Conservation (phyloP, 2,113 vertebrate species). For the Oreochromis tanganicae region DNA sequence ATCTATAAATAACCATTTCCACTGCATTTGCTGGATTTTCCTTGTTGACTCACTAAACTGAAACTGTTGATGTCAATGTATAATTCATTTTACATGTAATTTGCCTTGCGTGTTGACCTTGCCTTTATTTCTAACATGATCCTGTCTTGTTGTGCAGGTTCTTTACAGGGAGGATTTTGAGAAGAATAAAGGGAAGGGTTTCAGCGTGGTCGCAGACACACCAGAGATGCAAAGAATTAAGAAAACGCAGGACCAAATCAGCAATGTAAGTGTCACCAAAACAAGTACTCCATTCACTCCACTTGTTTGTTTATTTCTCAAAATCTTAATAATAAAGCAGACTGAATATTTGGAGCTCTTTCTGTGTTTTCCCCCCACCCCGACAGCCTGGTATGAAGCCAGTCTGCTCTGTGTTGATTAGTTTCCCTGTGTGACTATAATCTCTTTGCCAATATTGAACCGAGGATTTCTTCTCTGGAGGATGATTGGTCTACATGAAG, state of each 20-base stretch:
- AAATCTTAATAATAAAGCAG: not conserved
- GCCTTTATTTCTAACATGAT: not conserved
- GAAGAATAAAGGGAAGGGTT: constrained; percentile 94
- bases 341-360: not conserved
- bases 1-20: constrained; percentile 9
- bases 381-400: not conserved
- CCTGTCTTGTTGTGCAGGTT: constrained; percentile 70
- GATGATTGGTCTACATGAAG: not conserved
- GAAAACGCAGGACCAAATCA: constrained; percentile 95
- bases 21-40: not conserved
- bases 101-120: not conserved
- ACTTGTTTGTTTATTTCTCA: not conserved
- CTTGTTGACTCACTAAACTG: not conserved
- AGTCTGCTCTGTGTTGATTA: not conserved
- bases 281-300: not conserved
- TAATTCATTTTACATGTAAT: not conserved
- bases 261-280: constrained; percentile 81
- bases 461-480: not conserved
- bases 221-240: constrained; percentile 93
- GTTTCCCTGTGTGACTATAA: not conserved
- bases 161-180: constrained; percentile 97
- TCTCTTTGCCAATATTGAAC: not conserved
- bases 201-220: constrained; percentile 90
- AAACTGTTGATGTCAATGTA: not conserved
- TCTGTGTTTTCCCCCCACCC: not conserved